Evolutionary conservation across 2,113 vertebrate species (phyloP), one percentile per base, ranked within the genome.

Genomic region (Emydura subglobosa): DNA sequence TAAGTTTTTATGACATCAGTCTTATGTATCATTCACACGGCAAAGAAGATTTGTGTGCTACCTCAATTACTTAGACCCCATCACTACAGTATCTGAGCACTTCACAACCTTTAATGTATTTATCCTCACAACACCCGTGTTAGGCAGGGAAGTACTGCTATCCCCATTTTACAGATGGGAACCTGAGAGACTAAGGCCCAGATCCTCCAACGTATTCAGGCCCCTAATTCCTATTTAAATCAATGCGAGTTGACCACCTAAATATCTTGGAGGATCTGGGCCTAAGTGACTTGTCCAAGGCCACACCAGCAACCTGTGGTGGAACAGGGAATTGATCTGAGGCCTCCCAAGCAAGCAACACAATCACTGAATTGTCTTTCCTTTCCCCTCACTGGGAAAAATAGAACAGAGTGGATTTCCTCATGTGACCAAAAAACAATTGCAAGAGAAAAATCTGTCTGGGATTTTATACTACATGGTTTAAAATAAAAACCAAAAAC

Each of bases 401-500:
- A 79, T 1, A 82, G 42, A 85, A 61, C 27, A 84, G n/a, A 89
- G 6, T 55, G 55, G 25, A 74, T 90, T 95, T 90, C 51, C 51
- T 78, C 24, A 83, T 14, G 29, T 0, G 0, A 81, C 0, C 83
- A 79, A 22, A 86, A 96, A 96, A 92, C 39, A 89, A 90, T 12
- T 82, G 83, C 14, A 87, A 78, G 61, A 90, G 94, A 96, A 72
- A 93, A 84, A 51, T 84, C 39, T 65, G 29, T 54, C 1, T 8
- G 80, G 14, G 44, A 91, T 72, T 94, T 94, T 68, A 89, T 25
- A 80, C 49, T 11, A 34, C 89, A 78, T 78, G 10, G 25, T 81
- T 90, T 90, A 59, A 94, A 95, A 92, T 82, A 88, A 91, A 3
- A 13, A 21, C 53, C n/a, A 17, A 29, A 85, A 91, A 50, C 16